phyloP scores from a whole-genome alignment of 2,113 vertebrate genomes.

The Oncorhynchus gorbuscha region DNA sequence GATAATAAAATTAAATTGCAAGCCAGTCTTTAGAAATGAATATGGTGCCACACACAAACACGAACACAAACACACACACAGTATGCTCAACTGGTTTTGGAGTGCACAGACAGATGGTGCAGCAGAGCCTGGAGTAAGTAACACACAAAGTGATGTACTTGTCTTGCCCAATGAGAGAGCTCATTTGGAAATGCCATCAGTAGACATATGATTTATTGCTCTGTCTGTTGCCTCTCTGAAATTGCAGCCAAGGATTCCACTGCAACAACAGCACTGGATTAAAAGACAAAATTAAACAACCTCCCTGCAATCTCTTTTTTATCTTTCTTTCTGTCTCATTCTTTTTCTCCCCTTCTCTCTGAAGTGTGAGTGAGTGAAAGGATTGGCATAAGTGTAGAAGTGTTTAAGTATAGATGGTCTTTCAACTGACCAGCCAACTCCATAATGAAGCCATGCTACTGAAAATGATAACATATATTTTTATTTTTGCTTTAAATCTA shows the following conservation, averaged over 20 bases:
- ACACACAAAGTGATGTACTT: conserved; percentile 71
- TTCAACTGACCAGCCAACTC: no score
- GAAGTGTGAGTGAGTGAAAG: no score
- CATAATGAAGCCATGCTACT: no score
- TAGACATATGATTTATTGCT: conserved; percentile 68
- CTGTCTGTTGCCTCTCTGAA: conserved; percentile 44
- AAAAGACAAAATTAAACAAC: not conserved
- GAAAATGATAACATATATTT: no score
- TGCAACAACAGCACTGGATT: not conserved
- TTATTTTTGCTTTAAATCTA: no score
- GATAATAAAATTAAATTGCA: not conserved
- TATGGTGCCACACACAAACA: conserved; percentile 45
- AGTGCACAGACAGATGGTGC: conserved; percentile 65
- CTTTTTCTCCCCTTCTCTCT: not conserved
- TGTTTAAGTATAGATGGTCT: no score
- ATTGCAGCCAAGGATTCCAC: conserved; percentile 26
- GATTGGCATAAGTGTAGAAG: no score
- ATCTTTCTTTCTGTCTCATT: not conserved
- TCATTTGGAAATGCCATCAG: conserved; percentile 74
- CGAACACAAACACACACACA: no score
- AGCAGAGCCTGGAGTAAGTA: conserved; percentile 61
- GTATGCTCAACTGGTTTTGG: conserved; percentile 42
- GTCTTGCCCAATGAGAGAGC: conserved; percentile 75
- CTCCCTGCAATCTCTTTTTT: not conserved
- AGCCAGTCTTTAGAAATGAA: conserved; percentile 37